Evolutionary conservation across 2,797 vertebrate species (phyloP).

Genomic region (Chelonia mydas): DNA sequence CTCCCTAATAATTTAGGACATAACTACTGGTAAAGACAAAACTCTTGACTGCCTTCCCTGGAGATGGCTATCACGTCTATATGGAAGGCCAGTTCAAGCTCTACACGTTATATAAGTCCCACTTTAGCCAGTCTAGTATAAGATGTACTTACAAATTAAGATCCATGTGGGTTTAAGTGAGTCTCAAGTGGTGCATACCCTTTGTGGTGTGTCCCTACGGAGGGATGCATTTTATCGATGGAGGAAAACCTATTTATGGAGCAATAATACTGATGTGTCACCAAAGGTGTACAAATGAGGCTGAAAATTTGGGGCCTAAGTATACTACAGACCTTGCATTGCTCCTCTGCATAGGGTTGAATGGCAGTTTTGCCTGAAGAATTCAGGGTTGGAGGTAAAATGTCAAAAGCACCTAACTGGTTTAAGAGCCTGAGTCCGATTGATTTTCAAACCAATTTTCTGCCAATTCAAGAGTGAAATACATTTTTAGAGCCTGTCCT

Average conservation of each 20-base stretch:
- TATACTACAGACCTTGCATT: not conserved
- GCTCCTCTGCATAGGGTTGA: not conserved
- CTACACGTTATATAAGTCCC: not conserved
- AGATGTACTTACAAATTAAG: not conserved
- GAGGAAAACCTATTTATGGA: not conserved
- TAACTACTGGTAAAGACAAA: no score
- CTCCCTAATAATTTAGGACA: no score
- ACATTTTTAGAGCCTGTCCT: not conserved
- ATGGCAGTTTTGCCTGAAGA: not conserved
- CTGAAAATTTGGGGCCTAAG: not conserved
- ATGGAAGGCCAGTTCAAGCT: not conserved
- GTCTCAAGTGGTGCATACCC: no score
- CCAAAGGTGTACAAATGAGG: not conserved
- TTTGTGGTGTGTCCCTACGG: no score
- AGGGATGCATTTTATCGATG: no score
- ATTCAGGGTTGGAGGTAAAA: no score
- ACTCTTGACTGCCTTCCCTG: no score
- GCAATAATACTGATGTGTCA: not conserved
- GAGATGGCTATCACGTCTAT: no score
- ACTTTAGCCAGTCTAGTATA: not conserved
- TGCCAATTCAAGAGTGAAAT: not conserved
- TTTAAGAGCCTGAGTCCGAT: no score
- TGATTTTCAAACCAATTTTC: no score
- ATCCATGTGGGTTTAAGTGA: no score
- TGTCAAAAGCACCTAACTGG: no score